Evolutionary conservation across 2,113 vertebrate species (phyloP).

Genomic region (western clawed frog (Xenopus tropicalis)): DNA sequence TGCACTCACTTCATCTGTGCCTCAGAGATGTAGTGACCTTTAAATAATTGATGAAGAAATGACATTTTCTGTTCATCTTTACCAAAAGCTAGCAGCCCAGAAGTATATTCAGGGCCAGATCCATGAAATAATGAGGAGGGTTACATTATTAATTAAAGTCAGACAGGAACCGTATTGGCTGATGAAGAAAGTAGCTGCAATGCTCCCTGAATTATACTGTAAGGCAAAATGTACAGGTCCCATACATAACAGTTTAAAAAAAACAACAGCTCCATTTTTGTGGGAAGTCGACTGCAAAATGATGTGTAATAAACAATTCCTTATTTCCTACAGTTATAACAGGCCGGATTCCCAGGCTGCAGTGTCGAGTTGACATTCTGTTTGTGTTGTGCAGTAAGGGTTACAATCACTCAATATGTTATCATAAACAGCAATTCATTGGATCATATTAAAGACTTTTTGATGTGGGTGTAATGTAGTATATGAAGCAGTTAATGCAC

Average conservation of each 20-base stretch:
- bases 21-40: slow-evolving; percentile 24
- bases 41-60: slow-evolving; percentile 10
- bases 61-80: background rate
- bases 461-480: no score
- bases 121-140: slow-evolving; percentile 1
- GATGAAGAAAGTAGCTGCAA: background rate
- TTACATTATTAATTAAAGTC: fast-evolving
- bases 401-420: no score
- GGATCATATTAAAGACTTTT: no score
- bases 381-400: no score
- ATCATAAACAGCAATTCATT: no score
- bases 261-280: background rate
- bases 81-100: background rate
- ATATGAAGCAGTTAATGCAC: no score
- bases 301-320: background rate
- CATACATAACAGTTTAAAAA: background rate
- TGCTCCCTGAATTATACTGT: background rate
- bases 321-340: no score
- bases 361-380: no score
- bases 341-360: no score
- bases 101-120: background rate
- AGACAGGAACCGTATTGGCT: background rate
- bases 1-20: background rate
- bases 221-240: background rate
- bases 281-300: background rate